A percentile compares a stretch with the other conserved stretches of the same genome.
phyloP scores from a whole-genome alignment of 2,888 invertebrate genomes.

The Chironomus riparius region DNA sequence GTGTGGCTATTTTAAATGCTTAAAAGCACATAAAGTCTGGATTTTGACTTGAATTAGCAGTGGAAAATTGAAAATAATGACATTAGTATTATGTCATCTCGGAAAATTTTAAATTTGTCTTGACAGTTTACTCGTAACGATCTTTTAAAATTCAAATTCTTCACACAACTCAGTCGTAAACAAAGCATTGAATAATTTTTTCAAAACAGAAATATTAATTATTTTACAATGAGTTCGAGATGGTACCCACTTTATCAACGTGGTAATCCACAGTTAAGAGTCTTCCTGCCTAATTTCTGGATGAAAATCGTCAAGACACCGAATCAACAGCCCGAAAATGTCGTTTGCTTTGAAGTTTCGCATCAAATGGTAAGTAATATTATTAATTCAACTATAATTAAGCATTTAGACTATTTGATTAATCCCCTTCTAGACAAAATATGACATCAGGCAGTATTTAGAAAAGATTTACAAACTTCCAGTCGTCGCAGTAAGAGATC shows the following conservation, averaged over 20 bases:
- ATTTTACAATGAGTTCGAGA: conserved; percentile 37
- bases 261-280: conserved; percentile 87
- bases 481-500: conserved; percentile 65
- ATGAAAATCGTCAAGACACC: conserved; percentile 76
- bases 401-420: neutral
- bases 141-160: no score
- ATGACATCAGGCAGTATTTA: conserved; percentile 85
- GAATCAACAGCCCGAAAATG: conserved; percentile 61
- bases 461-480: conserved; percentile 90
- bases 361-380: conserved; percentile 69
- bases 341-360: conserved; percentile 82
- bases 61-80: no score
- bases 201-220: no score
- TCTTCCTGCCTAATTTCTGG: conserved; percentile 96
- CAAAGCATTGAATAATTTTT: no score
- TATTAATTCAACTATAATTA: neutral
- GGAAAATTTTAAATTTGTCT: no score
- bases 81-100: no score
- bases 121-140: no score
- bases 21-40: no score
- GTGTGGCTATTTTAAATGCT: no score
- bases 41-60: no score
- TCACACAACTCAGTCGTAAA: no score
- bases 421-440: conserved; percentile 78
- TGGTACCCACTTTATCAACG: conserved; percentile 84